Evolutionary conservation across 2,113 vertebrate genomes (phyloP).

Genomic region (Solea senegalensis): DNA sequence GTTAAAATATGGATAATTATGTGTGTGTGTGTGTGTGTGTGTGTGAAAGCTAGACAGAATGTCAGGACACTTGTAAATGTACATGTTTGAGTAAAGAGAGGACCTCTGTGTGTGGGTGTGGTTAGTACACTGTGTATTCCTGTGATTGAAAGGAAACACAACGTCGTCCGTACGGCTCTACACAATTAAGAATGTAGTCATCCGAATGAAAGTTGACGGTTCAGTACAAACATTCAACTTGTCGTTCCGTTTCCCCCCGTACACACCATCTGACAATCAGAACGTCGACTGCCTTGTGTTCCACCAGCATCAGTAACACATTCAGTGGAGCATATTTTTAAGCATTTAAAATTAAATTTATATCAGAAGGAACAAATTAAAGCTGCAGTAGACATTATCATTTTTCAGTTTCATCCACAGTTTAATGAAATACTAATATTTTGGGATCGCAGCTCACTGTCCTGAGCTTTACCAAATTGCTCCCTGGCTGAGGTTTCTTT

Average conservation of each 20-base stretch:
- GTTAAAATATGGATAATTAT: conserved; percentile 54
- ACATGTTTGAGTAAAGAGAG: conserved; percentile 8
- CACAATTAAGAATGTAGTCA: neutral
- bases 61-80: conserved; percentile 24
- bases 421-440: no score
- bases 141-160: neutral
- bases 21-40: conserved; percentile 11
- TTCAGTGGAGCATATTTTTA: no score
- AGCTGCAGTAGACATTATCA: no score
- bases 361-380: no score
- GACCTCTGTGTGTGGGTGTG: neutral
- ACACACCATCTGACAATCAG: neutral
- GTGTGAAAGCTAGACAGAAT: neutral
- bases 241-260: neutral
- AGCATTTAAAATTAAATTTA: no score
- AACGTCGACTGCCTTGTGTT: neutral
- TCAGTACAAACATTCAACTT: neutral
- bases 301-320: no score
- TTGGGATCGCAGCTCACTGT: no score
- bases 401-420: no score
- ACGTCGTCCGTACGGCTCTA: neutral
- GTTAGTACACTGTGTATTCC: neutral
- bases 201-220: neutral
- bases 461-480: no score
- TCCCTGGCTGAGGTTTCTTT: no score